Evolutionary conservation across 2,797 vertebrate genomes (phyloP).

Genomic region (Smutsia gigantea): DNA sequence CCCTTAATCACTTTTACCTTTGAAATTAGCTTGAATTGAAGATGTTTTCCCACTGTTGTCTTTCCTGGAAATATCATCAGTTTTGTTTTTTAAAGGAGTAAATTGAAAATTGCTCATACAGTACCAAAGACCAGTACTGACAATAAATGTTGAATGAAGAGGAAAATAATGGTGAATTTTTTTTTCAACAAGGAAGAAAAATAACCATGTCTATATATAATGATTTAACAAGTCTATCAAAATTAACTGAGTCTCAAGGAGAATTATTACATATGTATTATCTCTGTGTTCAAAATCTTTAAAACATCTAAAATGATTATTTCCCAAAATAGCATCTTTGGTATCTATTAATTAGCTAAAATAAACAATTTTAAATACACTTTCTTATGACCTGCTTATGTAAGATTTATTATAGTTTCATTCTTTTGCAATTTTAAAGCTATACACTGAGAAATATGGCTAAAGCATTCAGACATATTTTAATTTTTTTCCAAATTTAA

Average conservation of each 20-base stretch:
- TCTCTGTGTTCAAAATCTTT: slow-evolving; percentile 36
- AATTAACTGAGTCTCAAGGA: not conserved
- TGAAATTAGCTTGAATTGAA: slow-evolving; percentile 1
- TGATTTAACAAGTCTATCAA: slow-evolving; percentile 37
- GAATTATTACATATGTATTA: not conserved
- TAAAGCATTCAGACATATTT: not conserved
- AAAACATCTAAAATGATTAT: slow-evolving; percentile 45
- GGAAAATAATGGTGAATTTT: not conserved
- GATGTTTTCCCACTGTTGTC: not conserved
- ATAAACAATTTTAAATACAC: slow-evolving; percentile 5
- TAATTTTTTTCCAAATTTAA: slow-evolving; percentile 21
- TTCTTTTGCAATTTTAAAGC: slow-evolving; percentile 9
- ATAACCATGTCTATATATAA: not conserved
- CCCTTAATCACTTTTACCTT: not conserved
- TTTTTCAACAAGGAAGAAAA: slow-evolving; percentile 39
- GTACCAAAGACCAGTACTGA: not conserved
- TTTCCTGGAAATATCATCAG: not conserved
- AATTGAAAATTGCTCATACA: not conserved
- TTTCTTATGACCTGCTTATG: not conserved
- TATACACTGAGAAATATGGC: not conserved
- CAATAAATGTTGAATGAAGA: not conserved
- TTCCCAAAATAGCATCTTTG: slow-evolving; percentile 36
- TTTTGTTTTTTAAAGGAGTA: not conserved
- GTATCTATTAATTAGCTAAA: slow-evolving; percentile 48
- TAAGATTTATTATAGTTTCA: slow-evolving; percentile 21